Evolutionary conservation across 2,797 vertebrate species (phyloP).

Genomic region (Hydrophis major): DNA sequence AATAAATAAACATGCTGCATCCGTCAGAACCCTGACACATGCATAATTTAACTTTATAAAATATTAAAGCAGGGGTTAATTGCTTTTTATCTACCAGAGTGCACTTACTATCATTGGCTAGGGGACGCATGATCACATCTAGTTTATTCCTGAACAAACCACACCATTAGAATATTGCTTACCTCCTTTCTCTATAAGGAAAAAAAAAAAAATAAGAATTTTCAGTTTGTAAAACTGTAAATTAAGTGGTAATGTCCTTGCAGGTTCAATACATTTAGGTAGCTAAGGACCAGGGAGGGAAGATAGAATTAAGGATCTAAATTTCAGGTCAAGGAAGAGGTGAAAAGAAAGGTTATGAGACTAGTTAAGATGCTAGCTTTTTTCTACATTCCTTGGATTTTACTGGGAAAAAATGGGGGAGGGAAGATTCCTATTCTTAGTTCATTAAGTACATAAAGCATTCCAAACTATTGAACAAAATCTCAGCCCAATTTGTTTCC

Average conservation of each 20-base stretch:
- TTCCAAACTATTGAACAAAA: not conserved
- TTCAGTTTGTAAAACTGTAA: not conserved
- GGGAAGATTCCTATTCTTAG: not conserved
- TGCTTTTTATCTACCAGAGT: not conserved
- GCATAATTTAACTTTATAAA: not conserved
- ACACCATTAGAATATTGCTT: not conserved
- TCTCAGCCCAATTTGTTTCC: not conserved
- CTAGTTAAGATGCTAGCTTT: not conserved
- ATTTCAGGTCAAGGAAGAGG: not conserved
- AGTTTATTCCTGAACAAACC: not conserved
- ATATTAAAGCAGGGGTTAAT: not conserved
- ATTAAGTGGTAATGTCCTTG: not conserved
- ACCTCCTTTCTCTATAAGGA: not conserved
- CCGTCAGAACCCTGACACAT: no score
- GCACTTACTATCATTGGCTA: not conserved
- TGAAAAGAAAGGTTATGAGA: not conserved
- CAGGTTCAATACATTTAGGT: not conserved
- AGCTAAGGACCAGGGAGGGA: not conserved
- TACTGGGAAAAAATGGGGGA: not conserved
- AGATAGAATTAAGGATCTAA: not conserved
- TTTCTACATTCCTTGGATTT: not conserved
- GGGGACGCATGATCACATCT: no score
- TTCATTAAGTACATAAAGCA: constrained; percentile 6
- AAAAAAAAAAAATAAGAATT: not conserved
- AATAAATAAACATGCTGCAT: not conserved